phyloP scores from a whole-genome alignment of 2,797 vertebrate species.

The Neoniphon sammara region DNA sequence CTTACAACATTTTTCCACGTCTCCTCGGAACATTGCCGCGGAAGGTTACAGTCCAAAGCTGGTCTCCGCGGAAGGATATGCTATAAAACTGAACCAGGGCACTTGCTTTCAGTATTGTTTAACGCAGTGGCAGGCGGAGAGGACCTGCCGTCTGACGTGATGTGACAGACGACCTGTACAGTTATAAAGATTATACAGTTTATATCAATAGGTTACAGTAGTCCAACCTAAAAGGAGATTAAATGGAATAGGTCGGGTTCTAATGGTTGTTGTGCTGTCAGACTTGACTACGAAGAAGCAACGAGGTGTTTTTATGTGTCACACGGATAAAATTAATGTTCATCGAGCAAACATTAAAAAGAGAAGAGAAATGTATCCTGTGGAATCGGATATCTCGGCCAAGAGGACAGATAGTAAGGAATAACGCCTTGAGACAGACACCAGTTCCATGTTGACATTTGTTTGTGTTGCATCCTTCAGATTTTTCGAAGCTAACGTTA shows the following conservation, averaged over 20 bases:
- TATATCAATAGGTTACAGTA: not conserved
- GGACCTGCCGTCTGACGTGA: accelerated
- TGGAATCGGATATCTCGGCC: constrained; percentile 22
- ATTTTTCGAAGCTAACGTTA: constrained; percentile 24
- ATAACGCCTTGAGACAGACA: constrained; percentile 20
- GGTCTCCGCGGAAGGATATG: constrained; percentile 48
- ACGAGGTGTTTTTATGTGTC: constrained; percentile 21
- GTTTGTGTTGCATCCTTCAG: constrained; percentile 15
- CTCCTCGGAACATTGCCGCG: constrained; percentile 39
- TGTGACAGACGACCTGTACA: constrained; percentile 11
- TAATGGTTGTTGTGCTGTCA: not conserved
- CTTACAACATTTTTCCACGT: not conserved
- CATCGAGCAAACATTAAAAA: not conserved
- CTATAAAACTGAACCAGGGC: constrained; percentile 4
- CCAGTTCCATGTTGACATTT: constrained; percentile 38
- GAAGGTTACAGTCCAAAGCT: constrained; percentile 9
- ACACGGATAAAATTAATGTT: constrained; percentile 24
- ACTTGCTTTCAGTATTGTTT: constrained; percentile 35
- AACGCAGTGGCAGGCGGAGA: accelerated
- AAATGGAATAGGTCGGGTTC: not conserved
- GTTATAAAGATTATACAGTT: not conserved
- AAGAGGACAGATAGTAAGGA: constrained; percentile 31
- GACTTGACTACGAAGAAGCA: constrained; percentile 34
- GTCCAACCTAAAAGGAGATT: not conserved
- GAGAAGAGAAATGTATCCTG: constrained; percentile 12